Conservation (phyloP, 1,140 invertebrate species). For the Atta texana region DNA sequence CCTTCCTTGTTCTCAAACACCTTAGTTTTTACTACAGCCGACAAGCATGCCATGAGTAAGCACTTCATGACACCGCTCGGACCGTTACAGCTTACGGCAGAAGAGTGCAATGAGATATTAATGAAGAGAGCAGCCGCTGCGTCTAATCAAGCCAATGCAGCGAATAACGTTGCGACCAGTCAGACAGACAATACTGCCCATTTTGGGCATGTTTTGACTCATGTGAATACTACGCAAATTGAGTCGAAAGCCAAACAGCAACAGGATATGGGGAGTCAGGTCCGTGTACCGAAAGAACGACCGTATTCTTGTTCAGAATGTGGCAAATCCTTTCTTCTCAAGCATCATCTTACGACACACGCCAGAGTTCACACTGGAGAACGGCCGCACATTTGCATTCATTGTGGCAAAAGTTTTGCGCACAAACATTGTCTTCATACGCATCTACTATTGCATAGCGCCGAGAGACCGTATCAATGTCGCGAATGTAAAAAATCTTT, state of each 20-base stretch:
- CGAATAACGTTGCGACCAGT: slow-evolving; percentile 83
- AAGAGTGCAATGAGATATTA: slow-evolving; percentile 92
- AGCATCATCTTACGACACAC: slow-evolving; percentile 93
- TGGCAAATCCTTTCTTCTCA: slow-evolving; percentile 93
- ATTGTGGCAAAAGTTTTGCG: slow-evolving; percentile 95
- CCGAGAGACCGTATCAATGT: slow-evolving; percentile 93
- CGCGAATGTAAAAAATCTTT: slow-evolving; percentile 95
- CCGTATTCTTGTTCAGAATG: slow-evolving; percentile 93
- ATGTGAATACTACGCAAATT: slow-evolving; percentile 87
- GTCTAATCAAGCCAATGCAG: slow-evolving; percentile 78
- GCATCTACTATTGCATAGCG: slow-evolving; percentile 92
- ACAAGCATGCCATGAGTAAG: slow-evolving; percentile 85
- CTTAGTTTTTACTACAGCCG: slow-evolving; percentile 84
- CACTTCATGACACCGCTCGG: slow-evolving; percentile 90
- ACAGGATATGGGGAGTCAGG: slow-evolving; percentile 88
- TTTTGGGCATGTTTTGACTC: slow-evolving; percentile 84
- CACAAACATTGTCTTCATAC: slow-evolving; percentile 94
- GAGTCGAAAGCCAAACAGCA: slow-evolving; percentile 87
- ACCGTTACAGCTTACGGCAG: slow-evolving; percentile 90
- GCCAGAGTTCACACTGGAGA: slow-evolving; percentile 93
- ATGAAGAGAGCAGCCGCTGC: slow-evolving; percentile 89
- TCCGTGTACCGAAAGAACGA: slow-evolving; percentile 89
- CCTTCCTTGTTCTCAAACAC: slow-evolving; percentile 83
- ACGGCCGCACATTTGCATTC: slow-evolving; percentile 92
- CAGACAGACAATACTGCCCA: slow-evolving; percentile 85